Percentiles rank a stretch among this genome's conserved stretches.
Evolutionary conservation across 2,797 vertebrate genomes (phyloP).

Genomic region (Sus cebifrons): DNA sequence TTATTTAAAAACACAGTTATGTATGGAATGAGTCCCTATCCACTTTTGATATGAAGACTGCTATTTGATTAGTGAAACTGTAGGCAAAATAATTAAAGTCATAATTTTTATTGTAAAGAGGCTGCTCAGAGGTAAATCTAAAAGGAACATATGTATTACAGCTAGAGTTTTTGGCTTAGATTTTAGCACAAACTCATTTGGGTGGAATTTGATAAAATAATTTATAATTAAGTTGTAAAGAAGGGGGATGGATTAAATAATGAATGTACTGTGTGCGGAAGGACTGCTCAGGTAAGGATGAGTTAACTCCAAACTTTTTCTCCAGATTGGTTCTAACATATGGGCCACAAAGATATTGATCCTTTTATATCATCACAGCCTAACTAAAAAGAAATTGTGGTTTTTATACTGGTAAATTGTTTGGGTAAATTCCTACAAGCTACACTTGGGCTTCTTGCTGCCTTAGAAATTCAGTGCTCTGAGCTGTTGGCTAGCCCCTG

Average conservation of each 20-base stretch:
- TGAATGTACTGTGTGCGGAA: background rate
- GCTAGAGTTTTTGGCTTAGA: background rate
- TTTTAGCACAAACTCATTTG: constrained; percentile 9
- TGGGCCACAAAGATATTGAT: background rate
- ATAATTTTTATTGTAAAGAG: background rate
- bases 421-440: background rate
- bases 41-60: background rate
- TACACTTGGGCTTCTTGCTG: background rate
- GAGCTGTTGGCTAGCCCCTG: background rate
- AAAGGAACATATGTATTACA: background rate
- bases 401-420: background rate
- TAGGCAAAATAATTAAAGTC: background rate
- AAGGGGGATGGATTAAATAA: background rate
- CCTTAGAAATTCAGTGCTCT: background rate
- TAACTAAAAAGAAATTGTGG: background rate
- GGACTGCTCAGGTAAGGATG: background rate
- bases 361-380: background rate
- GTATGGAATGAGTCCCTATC: background rate
- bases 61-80: background rate
- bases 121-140: background rate
- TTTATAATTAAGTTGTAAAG: background rate
- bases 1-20: background rate
- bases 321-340: background rate
- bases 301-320: too few species aligned
- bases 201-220: background rate